phyloP scores from a whole-genome alignment of 2,888 invertebrate species.

The Strigamia transsilvanica region DNA sequence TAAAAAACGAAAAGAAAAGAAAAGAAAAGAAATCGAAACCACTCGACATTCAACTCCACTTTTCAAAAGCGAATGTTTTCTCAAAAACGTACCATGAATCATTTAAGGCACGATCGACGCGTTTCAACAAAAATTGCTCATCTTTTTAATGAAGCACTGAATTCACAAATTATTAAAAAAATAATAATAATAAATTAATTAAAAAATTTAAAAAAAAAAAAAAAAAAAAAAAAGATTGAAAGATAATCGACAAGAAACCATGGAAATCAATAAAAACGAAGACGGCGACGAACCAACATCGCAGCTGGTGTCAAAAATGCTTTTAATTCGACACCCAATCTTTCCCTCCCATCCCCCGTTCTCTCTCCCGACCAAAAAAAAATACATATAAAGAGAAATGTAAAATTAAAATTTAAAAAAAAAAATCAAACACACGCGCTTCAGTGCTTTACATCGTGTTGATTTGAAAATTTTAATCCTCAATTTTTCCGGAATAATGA shows the following conservation, averaged over 20 bases:
- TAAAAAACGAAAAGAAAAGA: not conserved
- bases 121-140: slow-evolving; percentile 20
- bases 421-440: not conserved
- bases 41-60: slow-evolving; percentile 21
- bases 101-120: slow-evolving; percentile 10
- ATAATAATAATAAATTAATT: too few relatives aligned
- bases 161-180: slow-evolving; percentile 13
- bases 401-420: not conserved
- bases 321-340: slow-evolving; percentile 21
- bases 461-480: slow-evolving; percentile 34
- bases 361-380: too few relatives aligned
- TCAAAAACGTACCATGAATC: not conserved
- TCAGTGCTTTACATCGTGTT: slow-evolving; percentile 6
- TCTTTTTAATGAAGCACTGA: slow-evolving; percentile 19
- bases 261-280: slow-evolving; percentile 23
- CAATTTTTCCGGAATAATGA: not conserved
- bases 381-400: too few relatives aligned
- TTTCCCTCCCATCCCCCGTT: not conserved
- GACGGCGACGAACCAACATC: slow-evolving; percentile 4
- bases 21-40: slow-evolving; percentile 25
- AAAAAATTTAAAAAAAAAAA: not conserved
- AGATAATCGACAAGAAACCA: slow-evolving; percentile 32
- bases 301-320: slow-evolving; percentile 21
- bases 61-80: slow-evolving; percentile 2
- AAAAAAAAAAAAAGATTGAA: slow-evolving; percentile 7